Conservation (phyloP, 2,888 invertebrate species). For the Drosophila fulvimacula region DNA sequence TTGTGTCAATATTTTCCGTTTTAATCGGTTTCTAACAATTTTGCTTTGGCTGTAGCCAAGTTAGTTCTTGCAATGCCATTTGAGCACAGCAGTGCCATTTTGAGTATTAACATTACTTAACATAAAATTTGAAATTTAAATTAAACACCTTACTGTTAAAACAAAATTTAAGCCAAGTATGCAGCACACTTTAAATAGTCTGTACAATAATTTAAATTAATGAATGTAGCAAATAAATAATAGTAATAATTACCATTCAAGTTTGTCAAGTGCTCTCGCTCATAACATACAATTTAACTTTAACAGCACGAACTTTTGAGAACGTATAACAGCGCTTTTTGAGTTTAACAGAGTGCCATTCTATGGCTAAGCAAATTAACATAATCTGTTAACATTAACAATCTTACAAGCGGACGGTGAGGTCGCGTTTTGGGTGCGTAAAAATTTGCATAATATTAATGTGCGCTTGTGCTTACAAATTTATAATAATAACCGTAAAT, state of each 20-base stretch:
- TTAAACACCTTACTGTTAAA: not conserved
- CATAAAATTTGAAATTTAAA: not conserved
- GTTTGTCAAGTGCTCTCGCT: not conserved
- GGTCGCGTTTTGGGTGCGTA: slow-evolving; percentile 47
- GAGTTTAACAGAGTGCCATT: slow-evolving; percentile 24
- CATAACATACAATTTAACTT: not conserved
- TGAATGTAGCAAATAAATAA: not conserved
- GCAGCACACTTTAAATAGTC: not conserved
- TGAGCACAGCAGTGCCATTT: slow-evolving; percentile 5
- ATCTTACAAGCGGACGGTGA: slow-evolving; percentile 52
- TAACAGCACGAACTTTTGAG: not conserved
- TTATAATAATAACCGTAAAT: slow-evolving; percentile 9
- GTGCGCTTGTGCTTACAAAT: slow-evolving; percentile 16
- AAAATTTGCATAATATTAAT: slow-evolving; percentile 39
- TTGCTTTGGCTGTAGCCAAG: too few species aligned
- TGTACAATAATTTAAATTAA: not conserved
- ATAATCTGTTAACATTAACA: slow-evolving; percentile 43
- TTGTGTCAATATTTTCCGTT: too few species aligned
- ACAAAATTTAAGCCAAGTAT: not conserved
- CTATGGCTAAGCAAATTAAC: slow-evolving; percentile 20
- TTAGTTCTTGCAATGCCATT: not conserved
- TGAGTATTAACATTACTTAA: not conserved
- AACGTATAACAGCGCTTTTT: slow-evolving; percentile 10
- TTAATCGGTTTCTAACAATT: too few species aligned
- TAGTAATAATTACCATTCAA: too few species aligned